These are phyloP conservation scores for Octodonta nipae DNA, from an alignment of 2,888 invertebrate species.

Conservation along the genomic window DNA sequence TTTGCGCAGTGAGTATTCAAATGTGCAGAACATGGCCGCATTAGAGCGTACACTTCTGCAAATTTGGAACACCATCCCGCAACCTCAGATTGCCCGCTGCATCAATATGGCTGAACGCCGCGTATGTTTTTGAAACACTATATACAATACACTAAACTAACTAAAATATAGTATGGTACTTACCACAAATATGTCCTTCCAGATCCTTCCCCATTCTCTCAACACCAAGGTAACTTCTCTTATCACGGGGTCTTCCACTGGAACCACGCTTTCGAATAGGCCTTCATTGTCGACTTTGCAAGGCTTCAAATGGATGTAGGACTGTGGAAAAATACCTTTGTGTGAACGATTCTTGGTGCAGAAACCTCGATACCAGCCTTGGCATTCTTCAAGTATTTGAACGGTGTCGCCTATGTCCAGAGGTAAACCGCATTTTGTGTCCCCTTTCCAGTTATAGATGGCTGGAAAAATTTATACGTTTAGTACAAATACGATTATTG, in stretches of 20 bases:
- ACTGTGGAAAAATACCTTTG: slow-evolving; percentile 67
- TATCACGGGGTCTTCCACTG: slow-evolving; percentile 80
- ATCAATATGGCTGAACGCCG: no score
- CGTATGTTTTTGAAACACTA: no score
- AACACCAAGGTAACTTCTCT: slow-evolving; percentile 81
- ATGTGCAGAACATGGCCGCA: no score
- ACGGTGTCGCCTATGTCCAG: slow-evolving; percentile 86
- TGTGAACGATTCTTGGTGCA: slow-evolving; percentile 57
- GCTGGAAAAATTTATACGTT: slow-evolving; percentile 56
- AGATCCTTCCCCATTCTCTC: slow-evolving; percentile 84
- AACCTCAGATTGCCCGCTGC: no score
- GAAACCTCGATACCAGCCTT: slow-evolving; percentile 81
- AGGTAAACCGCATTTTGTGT: slow-evolving; percentile 63
- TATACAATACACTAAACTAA: no score
- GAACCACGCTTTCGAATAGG: slow-evolving; percentile 51
- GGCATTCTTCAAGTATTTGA: slow-evolving; percentile 81
- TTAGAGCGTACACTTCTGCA: no score
- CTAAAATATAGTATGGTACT: slow-evolving; percentile 35
- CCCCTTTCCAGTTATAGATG: slow-evolving; percentile 81
- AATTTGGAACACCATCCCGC: no score
- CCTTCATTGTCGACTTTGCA: slow-evolving; percentile 75
- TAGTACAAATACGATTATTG: no score
- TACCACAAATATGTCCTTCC: slow-evolving; percentile 87
- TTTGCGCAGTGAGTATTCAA: no score
- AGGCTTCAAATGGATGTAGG: slow-evolving; percentile 63